Evolutionary conservation across 2,797 vertebrate species (phyloP), one percentile per base, ranked within the genome.

Genomic region (Diplodus puntazzo): DNA sequence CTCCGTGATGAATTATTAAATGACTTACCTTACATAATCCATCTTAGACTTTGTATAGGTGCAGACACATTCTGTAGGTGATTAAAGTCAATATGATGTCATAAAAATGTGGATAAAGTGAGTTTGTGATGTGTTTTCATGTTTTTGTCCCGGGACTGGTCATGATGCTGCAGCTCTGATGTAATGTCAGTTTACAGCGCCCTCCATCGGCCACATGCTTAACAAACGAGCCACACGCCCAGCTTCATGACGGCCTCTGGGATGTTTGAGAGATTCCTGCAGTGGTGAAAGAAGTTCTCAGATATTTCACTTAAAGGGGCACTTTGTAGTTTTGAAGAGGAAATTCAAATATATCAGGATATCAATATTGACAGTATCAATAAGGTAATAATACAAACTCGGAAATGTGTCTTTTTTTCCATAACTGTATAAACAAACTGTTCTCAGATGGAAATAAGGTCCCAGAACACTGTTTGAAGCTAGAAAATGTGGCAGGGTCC

Each of bases 1-100:
- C 70, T 67, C 16, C 54, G 18, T 54, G 39, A 77, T 90, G 10
- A 82, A 84, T 88, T 66, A 85, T 87, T 80, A 1, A 84, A 72
- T 65, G 7, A 53, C 77, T 54, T 48, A 8, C 50, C 18, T 68
- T 54, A 39, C 9, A 53, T 64, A n/a, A 34, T 9, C 16, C 54
- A 57, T 39, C 34, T 68, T 39, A 17, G 16, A 16, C 43, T 55
- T 80, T 54, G n/a, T 14, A 49, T 27, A 42, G 18, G 25, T 65
- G 9, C 21, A 55, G 64, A 16, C 13, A 48, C 2, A 39, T 1
- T 14, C 8, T 39, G 3, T 2, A 4, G 30, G 2, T 27, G 43
- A 6, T 3, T 58, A 16, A 21, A 55, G 12, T 21, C 18, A 12
- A 13, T 0, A n/a, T 1, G 6, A 5, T 25, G 1, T n/a, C 1